Conservation (phyloP, 2,113 vertebrate species). For the Dasyurus viverrinus region DNA sequence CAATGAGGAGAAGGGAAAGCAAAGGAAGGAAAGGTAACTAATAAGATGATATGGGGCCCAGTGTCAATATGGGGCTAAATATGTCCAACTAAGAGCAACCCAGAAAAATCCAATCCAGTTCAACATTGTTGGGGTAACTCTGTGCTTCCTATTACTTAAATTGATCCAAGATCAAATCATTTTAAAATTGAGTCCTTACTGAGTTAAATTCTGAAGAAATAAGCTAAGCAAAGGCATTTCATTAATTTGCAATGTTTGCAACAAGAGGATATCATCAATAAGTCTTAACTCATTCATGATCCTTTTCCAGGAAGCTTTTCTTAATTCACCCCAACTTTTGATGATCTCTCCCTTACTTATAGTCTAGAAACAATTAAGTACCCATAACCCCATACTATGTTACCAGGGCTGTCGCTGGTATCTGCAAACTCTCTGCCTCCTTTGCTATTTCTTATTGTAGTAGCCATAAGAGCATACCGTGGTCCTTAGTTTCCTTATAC, state of each 20-base stretch:
- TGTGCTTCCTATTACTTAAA: background rate
- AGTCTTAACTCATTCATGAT: background rate
- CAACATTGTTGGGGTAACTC: background rate
- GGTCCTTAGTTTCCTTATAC: background rate
- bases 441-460: background rate
- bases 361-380: background rate
- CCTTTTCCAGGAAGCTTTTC: slow-evolving; percentile 28
- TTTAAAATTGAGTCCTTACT: background rate
- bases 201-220: background rate
- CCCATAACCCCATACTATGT: background rate
- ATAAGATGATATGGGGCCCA: background rate
- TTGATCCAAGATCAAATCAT: background rate
- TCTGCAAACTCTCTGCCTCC: background rate
- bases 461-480: background rate
- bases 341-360: slow-evolving; percentile 1
- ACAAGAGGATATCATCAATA: background rate
- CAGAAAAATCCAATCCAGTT: background rate
- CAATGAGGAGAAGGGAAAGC: background rate
- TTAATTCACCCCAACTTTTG: background rate
- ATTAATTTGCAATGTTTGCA: background rate
- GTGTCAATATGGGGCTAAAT: background rate
- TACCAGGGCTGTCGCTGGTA: background rate
- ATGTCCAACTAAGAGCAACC: background rate
- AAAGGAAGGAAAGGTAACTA: background rate
- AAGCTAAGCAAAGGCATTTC: background rate